Percentiles rank a stretch among this genome's conserved stretches.
Evolutionary conservation across 2,888 invertebrate genomes (phyloP).

Genomic region (Meteorus colon): DNA sequence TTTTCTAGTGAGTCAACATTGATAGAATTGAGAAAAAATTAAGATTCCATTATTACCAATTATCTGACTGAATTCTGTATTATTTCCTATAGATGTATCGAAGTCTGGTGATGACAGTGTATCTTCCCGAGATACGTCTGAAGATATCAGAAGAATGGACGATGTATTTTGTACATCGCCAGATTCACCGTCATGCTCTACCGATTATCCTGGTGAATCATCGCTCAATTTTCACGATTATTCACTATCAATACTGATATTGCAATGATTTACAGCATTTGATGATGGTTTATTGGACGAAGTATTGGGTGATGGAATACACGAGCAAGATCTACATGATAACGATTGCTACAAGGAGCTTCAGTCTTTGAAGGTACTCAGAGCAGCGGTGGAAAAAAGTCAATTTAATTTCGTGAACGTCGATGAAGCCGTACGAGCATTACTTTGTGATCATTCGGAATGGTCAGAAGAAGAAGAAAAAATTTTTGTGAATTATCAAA

Average conservation of each 20-base stretch:
- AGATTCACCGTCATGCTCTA: conserved; percentile 69
- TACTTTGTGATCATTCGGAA: conserved; percentile 77
- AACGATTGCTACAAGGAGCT: conserved; percentile 76
- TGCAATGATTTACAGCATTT: conserved; percentile 57
- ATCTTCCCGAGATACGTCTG: conserved; percentile 60
- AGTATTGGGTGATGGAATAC: conserved; percentile 74
- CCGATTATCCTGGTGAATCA: conserved; percentile 63
- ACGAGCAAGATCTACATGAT: conserved; percentile 73
- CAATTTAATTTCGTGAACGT: conserved; percentile 58
- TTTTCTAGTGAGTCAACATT: conserved; percentile 59
- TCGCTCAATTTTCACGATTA: neutral
- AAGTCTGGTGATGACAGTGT: conserved; percentile 51
- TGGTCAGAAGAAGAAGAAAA: conserved; percentile 76
- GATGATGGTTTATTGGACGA: conserved; percentile 72
- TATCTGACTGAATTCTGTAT: neutral
- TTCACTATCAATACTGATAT: neutral
- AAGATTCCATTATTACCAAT: conserved; percentile 13
- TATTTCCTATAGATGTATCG: conserved; percentile 41
- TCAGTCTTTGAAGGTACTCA: conserved; percentile 73
- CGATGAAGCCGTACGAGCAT: conserved; percentile 74
- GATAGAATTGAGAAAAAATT: conserved; percentile 10
- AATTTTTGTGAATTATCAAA: conserved; percentile 74
- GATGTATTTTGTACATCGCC: conserved; percentile 68
- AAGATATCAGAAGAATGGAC: conserved; percentile 62
- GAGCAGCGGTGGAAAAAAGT: conserved; percentile 60